Percentiles rank a stretch among this genome's conserved stretches.
Conservation (phyloP, 2,888 invertebrate species). For the Patella depressa region DNA sequence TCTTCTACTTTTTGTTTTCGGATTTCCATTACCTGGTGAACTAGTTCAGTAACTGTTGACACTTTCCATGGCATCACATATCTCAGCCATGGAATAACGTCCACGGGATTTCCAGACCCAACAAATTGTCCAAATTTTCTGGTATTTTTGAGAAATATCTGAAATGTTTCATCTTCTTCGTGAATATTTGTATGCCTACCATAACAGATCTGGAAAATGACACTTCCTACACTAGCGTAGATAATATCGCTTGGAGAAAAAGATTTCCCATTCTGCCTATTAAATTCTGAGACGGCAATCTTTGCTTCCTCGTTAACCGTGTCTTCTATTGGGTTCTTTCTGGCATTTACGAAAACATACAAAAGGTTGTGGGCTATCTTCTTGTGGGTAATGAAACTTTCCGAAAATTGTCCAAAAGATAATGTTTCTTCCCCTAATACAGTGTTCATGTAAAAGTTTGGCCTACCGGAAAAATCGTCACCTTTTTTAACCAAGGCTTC, state of each 20-base stretch:
- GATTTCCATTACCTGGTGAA: not conserved
- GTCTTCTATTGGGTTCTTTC: conserved; percentile 28
- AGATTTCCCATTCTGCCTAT: not conserved
- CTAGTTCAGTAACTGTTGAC: conserved; percentile 26
- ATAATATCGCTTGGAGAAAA: conserved; percentile 25
- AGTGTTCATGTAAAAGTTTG: too few species aligned
- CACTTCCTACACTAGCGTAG: conserved; percentile 23
- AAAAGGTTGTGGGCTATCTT: conserved; percentile 40
- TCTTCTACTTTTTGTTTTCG: conserved; percentile 20
- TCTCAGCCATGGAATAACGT: conserved; percentile 45
- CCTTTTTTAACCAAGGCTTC: conserved; percentile 21
- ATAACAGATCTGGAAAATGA: conserved; percentile 39
- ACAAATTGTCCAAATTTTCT: conserved; percentile 30
- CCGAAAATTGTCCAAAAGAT: not conserved
- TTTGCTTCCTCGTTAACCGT: conserved; percentile 26
- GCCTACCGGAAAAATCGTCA: too few species aligned
- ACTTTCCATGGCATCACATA: conserved; percentile 33
- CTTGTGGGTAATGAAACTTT: conserved; percentile 38
- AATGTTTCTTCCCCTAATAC: too few species aligned
- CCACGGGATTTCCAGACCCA: conserved; percentile 40
- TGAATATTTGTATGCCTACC: conserved; percentile 30
- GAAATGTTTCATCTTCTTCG: conserved; percentile 25
- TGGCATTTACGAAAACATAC: conserved; percentile 31
- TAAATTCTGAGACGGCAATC: conserved; percentile 18
- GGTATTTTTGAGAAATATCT: conserved; percentile 12